Conservation (phyloP, 2,113 vertebrate genomes). For the Motacilla tschutschensis region DNA sequence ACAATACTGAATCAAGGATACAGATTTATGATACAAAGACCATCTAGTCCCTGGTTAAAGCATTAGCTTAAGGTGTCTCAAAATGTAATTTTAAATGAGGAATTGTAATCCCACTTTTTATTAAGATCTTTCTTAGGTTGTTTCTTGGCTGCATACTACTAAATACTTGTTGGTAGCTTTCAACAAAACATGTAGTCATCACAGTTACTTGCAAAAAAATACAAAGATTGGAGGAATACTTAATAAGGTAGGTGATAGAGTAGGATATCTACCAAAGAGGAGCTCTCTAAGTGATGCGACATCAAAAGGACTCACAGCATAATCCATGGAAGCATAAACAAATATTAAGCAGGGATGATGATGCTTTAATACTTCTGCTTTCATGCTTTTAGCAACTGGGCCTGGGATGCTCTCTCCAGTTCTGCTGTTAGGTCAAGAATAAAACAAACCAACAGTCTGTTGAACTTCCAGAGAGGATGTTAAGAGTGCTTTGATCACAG, state of each 20-base stretch:
- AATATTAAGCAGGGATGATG: background rate
- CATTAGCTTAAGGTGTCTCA: background rate
- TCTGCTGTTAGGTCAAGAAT: background rate
- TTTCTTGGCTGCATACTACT: background rate
- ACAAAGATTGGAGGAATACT: background rate
- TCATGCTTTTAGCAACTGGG: background rate
- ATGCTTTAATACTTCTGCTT: background rate
- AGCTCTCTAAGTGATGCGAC: background rate
- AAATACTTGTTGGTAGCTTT: background rate
- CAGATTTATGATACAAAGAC: background rate
- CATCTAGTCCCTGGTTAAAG: background rate
- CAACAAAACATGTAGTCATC: background rate
- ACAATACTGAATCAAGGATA: background rate
- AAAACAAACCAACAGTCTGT: background rate
- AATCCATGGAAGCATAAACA: background rate
- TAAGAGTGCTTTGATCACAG: background rate
- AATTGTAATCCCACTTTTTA: background rate
- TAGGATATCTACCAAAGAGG: background rate
- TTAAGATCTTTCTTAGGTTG: background rate
- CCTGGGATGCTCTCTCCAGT: background rate
- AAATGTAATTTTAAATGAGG: background rate
- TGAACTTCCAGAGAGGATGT: background rate
- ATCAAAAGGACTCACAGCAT: background rate
- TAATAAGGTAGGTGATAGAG: background rate
- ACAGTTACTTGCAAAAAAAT: background rate